phyloP scores from a whole-genome alignment of 2,113 vertebrate species.

The Otis tarda region DNA sequence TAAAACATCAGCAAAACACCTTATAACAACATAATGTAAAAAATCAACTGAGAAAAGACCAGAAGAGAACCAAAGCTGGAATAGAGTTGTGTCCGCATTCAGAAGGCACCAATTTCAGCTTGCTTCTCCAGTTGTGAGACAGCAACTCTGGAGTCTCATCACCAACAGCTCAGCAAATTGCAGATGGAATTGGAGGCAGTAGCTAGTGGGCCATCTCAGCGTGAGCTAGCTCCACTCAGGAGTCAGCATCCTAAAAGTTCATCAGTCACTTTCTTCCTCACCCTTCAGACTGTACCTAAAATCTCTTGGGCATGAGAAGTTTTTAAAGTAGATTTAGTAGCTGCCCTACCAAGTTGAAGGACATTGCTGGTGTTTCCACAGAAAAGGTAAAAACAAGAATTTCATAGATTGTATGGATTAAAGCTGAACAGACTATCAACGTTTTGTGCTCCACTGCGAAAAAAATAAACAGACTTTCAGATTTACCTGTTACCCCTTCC shows the following conservation, averaged over 20 bases:
- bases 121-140: background rate
- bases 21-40: background rate
- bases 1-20: background rate
- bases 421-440: background rate
- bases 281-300: background rate
- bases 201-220: background rate
- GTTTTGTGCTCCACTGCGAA: background rate
- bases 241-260: background rate
- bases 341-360: background rate
- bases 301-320: background rate
- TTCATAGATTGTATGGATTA: background rate
- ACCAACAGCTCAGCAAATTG: background rate
- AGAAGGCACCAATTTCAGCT: background rate
- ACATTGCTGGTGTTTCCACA: background rate
- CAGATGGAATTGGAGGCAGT: background rate
- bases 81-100: accelerated
- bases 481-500: background rate
- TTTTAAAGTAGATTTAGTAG: background rate
- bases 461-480: background rate
- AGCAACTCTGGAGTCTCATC: background rate
- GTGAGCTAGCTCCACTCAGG: background rate
- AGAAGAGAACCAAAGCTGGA: background rate
- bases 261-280: background rate
- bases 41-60: background rate
- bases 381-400: background rate